A percentile compares a stretch with the other conserved stretches of the same genome.
phyloP scores from a whole-genome alignment of 2,113 vertebrate species.

The Egretta garzetta region DNA sequence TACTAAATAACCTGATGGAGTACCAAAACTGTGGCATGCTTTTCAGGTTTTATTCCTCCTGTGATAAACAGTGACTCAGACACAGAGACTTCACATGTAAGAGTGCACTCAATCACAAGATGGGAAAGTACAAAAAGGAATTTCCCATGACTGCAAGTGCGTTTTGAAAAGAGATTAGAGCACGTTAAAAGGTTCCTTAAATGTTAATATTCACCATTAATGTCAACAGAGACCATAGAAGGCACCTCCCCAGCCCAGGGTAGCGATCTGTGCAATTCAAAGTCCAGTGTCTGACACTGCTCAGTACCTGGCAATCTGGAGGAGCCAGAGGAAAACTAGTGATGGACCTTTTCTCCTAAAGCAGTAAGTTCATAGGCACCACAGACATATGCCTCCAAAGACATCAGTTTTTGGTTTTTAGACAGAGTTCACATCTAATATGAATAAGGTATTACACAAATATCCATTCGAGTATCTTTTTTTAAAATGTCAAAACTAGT shows the following conservation, averaged over 20 bases:
- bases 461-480: not conserved
- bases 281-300: not conserved
- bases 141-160: not conserved
- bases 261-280: not conserved
- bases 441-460: not conserved
- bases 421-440: not conserved
- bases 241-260: not conserved
- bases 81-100: not conserved
- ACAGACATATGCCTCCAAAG: not conserved
- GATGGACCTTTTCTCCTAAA: not conserved
- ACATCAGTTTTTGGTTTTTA: not conserved
- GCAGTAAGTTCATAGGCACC: not conserved
- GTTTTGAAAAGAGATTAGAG: not conserved
- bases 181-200: not conserved
- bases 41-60: conserved; percentile 42
- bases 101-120: not conserved
- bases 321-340: not conserved
- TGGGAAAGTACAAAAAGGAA: conserved; percentile 29
- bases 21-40: not conserved
- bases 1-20: not conserved
- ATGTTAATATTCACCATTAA: not conserved
- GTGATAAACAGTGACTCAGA: not conserved
- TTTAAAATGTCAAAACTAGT: not conserved
- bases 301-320: not conserved
- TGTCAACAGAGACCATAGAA: not conserved